Evolutionary conservation across 2,797 vertebrate genomes (phyloP), one percentile per base, ranked within the genome.

Genomic region (Chelmon rostratus): DNA sequence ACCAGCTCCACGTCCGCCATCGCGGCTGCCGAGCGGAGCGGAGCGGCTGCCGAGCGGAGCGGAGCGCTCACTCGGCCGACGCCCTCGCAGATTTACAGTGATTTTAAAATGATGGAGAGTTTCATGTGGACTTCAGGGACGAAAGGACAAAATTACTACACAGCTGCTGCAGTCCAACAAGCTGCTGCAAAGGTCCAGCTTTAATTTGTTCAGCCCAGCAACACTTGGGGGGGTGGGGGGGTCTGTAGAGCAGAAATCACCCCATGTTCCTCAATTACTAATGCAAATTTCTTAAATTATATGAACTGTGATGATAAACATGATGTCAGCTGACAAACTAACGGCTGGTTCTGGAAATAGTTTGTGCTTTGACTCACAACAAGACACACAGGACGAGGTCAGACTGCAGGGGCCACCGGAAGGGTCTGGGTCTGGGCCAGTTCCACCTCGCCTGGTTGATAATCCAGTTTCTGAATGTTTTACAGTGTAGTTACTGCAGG

Each of bases 121-220:
- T 79, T 78, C 46, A 46, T 77, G 8, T 42, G 69, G 84, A 84
- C 87, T 77, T 84, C 37, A 54, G 88, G 87, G 89, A 91, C 46
- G 1, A 6, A 7, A 50, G 73, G 64, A 82, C 57, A 18, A 86
- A 86, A 82, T 84, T 85, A 80, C 76, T 73, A 68, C 68, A 47
- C 80, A 77, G 61, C 81, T 78, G 72, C 69, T 59, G 67, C 37
- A n/a, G 38, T 67, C 78, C 70, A 21, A 54, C 25, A 21, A 62
- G 21, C 71, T 40, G 74, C 63, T 10, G 50, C 69, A 8, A 47
- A 52, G 46, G n/a, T 59, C 65, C 74, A 33, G 18, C 11, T 78
- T 73, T 87, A 71, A 85, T 83, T 46, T 86, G 79, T 78, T 74
- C 79, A 63, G 64, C 28, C 28, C 10, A 23, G 25, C 62, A 2